Evolutionary conservation across 2,113 vertebrate species (phyloP).

Genomic region (Seriola rivoliana): DNA sequence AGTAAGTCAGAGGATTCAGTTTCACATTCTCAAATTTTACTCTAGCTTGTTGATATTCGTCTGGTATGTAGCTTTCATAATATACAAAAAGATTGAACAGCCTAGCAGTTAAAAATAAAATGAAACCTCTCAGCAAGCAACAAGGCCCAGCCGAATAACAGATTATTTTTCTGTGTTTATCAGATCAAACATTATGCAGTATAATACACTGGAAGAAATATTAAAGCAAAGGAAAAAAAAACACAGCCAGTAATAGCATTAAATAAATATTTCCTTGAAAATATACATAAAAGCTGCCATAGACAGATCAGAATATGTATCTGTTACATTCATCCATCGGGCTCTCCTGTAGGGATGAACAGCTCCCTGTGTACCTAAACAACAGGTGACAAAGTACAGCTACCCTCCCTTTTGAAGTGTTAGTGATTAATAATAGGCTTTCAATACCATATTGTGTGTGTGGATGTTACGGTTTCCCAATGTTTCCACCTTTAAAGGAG

Average conservation of each 20-base stretch:
- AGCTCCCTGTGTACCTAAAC: conserved; percentile 50
- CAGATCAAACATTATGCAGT: conserved; percentile 75
- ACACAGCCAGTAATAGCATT: conserved; percentile 67
- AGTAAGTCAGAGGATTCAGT: conserved; percentile 82
- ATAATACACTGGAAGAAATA: conserved; percentile 79
- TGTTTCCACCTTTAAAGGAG: conserved; percentile 40
- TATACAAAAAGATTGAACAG: conserved; percentile 82
- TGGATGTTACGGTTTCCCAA: conserved; percentile 35
- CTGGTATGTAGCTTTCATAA: conserved; percentile 70
- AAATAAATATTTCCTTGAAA: conserved; percentile 76
- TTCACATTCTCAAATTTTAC: conserved; percentile 80
- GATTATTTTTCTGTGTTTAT: conserved; percentile 67
- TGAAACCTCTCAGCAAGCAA: conserved; percentile 74
- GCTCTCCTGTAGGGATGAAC: conserved; percentile 69
- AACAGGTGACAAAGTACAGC: conserved; percentile 54
- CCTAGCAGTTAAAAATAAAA: conserved; percentile 80
- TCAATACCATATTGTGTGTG: conserved; percentile 29
- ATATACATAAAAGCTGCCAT: conserved; percentile 82
- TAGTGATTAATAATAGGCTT: conserved; percentile 43
- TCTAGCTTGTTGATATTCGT: conserved; percentile 74
- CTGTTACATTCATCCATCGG: conserved; percentile 87
- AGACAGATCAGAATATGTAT: conserved; percentile 80
- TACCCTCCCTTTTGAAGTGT: conserved; percentile 45
- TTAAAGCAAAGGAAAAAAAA: conserved; percentile 63
- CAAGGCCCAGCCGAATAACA: conserved; percentile 71